These are phyloP conservation scores for Hoplodrina blanda DNA, from an alignment of 2,888 invertebrate species.

Conservation along the genomic window DNA sequence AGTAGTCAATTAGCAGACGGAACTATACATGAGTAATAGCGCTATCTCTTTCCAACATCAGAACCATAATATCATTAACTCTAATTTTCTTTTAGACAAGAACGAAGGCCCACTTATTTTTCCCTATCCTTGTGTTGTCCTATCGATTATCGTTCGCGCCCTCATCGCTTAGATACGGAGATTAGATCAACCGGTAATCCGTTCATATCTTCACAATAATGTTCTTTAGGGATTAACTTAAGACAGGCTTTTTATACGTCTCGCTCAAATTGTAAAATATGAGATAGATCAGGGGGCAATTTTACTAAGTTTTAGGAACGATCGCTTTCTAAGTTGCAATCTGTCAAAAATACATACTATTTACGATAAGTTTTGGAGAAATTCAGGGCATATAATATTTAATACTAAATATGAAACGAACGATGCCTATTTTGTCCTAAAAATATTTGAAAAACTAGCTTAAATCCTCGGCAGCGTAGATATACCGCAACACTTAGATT, in stretches of 20 bases:
- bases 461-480: too few species aligned
- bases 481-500: too few species aligned
- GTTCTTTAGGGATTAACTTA: slow-evolving; percentile 28
- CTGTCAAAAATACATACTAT: too few species aligned
- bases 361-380: too few species aligned
- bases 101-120: not conserved
- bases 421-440: too few species aligned
- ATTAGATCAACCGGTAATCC: slow-evolving; percentile 48
- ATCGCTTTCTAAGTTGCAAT: too few species aligned
- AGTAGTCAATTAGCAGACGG: too few species aligned
- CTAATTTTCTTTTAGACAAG: not conserved
- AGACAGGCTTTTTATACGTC: not conserved
- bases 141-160: slow-evolving; percentile 48
- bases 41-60: too few species aligned
- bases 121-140: slow-evolving; percentile 13
- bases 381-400: too few species aligned
- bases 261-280: not conserved
- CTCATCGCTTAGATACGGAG: slow-evolving; percentile 35
- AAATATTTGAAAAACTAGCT: too few species aligned
- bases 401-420: too few species aligned
- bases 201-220: slow-evolving; percentile 30
- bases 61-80: not conserved
- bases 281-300: not conserved
- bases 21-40: too few species aligned
- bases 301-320: not conserved